Base-by-base conservation (phyloP, 1,140 invertebrate genomes). In the Microplitis mediator region DNA sequence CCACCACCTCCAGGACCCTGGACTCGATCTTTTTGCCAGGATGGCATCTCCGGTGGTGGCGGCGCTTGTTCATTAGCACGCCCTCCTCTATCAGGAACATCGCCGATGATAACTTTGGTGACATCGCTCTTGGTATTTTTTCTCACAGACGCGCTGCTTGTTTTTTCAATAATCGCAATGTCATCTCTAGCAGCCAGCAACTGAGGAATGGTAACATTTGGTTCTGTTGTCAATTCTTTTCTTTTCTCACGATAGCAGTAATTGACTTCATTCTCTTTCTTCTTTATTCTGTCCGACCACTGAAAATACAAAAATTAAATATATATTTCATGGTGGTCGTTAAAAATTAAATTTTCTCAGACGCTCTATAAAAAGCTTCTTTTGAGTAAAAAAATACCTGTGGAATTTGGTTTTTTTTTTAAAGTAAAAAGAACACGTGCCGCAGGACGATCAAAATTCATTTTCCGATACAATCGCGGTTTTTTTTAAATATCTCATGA, bases 31-130 rank as follows among this genome's bases (percentile, higher is more conserved):
- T 95, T 93, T 79, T 94, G 91, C 94, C 96, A 98, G 1, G 94
- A 92, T 8, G 97, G 97, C 95, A 98, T 98, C 89, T 98, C 97
- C 9, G 95, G 95, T 4, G 96, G 95, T 1, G 97, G 97, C 4
- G 95, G 91, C 74, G 95, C 93, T 79, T 95, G 92, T 81, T 98
- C 96, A 79, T 91, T 91, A 1, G 96, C 92, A 74, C 97, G 86
- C 3, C 97, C 97, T 63, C 97, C 97, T 81, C 97, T 89, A 84
- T 98, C 94, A 3, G 94, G 94, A 4, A 95, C 86, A 6, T 60
- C 73, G 4, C 95, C 95, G 84, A 97, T 98, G 36, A 95, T 90
- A 69, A 97, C 92, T 88, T 92, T 95, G 76, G 97, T 97, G 2
- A 98, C 90, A 56, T 91, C 88, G 75, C 92, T 93, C 79, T 91